Evolutionary conservation across 2,113 vertebrate genomes (phyloP).

Genomic region (Polypterus senegalus): DNA sequence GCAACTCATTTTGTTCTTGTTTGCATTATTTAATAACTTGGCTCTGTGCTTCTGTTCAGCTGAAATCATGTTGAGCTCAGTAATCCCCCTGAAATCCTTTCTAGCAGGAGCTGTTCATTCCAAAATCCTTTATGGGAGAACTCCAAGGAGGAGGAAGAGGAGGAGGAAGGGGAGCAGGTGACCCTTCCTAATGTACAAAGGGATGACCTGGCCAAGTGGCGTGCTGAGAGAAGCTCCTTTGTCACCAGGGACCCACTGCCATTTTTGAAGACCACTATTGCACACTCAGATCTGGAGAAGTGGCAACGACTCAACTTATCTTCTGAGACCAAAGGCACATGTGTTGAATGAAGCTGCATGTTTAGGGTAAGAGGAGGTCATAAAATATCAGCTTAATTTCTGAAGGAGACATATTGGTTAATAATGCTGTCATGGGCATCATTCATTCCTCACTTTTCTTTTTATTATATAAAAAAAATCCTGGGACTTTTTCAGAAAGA

Average conservation of each 20-base stretch:
- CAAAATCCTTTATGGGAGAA: slow-evolving; percentile 32
- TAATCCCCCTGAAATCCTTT: slow-evolving; percentile 32
- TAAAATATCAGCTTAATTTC: too few relatives aligned
- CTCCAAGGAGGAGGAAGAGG: slow-evolving; percentile 26
- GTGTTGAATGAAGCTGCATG: too few relatives aligned
- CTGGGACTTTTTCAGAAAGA: too few relatives aligned
- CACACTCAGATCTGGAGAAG: slow-evolving; percentile 75
- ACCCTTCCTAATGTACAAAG: slow-evolving; percentile 50
- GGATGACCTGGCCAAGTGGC: slow-evolving; percentile 61
- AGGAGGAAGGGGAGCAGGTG: slow-evolving; percentile 7
- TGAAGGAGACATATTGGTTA: too few relatives aligned
- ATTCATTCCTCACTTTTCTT: too few relatives aligned
- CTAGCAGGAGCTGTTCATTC: slow-evolving; percentile 33
- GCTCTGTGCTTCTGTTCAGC: slow-evolving; percentile 32
- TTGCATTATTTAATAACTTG: not conserved
- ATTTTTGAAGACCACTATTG: slow-evolving; percentile 57
- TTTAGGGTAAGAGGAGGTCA: too few relatives aligned
- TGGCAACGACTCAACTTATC: slow-evolving; percentile 80
- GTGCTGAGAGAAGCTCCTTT: slow-evolving; percentile 39
- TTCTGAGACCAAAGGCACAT: slow-evolving; percentile 43
- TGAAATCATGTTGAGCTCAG: slow-evolving; percentile 31
- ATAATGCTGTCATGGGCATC: too few relatives aligned
- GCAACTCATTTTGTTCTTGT: too few relatives aligned
- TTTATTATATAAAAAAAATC: too few relatives aligned
- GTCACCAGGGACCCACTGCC: slow-evolving; percentile 41